Percentiles rank a stretch among this genome's conserved stretches.
phyloP scores from a whole-genome alignment of 2,113 vertebrate genomes.

The Vulpes lagopus region DNA sequence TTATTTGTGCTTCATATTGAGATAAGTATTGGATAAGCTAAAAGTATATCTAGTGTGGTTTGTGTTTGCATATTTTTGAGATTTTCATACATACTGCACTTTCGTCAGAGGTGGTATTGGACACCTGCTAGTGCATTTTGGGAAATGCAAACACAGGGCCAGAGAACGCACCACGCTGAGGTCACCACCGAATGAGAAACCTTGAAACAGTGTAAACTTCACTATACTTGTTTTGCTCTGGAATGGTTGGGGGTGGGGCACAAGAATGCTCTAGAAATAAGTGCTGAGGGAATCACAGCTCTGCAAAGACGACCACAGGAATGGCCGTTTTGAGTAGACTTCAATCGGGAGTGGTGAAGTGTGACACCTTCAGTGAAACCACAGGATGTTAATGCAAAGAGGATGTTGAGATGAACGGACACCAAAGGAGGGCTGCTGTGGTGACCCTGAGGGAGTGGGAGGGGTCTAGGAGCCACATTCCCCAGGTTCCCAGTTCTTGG shows the following conservation, averaged over 20 bases:
- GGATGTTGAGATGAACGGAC: background rate
- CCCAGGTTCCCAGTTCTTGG: background rate
- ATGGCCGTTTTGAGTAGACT: background rate
- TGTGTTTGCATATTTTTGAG: background rate
- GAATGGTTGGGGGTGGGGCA: background rate
- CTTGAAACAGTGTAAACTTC: too few species aligned
- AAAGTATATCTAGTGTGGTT: background rate
- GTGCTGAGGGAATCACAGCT: background rate
- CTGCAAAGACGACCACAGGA: background rate
- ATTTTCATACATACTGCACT: background rate
- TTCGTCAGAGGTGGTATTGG: rapidly evolving
- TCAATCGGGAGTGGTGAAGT: too few species aligned
- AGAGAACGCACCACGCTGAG: background rate
- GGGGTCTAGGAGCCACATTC: too few species aligned
- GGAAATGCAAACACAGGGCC: background rate
- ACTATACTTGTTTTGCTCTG: background rate
- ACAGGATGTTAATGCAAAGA: background rate
- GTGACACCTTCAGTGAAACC: background rate
- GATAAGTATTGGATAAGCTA: background rate
- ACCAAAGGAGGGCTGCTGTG: background rate
- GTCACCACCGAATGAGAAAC: background rate
- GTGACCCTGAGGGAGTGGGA: too few species aligned
- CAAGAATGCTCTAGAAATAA: background rate
- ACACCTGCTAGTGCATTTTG: background rate
- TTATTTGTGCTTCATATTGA: background rate